Evolutionary conservation across 2,797 vertebrate genomes (phyloP).

Genomic region (Arnoldichthys spilopterus): DNA sequence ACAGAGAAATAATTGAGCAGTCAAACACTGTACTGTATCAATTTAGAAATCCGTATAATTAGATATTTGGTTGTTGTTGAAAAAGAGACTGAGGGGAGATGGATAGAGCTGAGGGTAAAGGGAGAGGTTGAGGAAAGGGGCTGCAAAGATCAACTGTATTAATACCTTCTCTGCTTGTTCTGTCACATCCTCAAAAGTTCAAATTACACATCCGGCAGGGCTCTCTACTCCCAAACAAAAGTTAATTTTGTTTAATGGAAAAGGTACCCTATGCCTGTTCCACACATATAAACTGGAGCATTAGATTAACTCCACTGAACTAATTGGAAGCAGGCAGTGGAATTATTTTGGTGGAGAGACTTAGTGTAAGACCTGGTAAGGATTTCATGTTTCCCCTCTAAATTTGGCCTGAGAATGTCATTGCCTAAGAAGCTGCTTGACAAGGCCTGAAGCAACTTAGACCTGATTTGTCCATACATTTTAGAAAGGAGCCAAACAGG

Average conservation of each 20-base stretch:
- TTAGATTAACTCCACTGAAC: constrained; percentile 82
- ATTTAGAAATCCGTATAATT: constrained; percentile 19
- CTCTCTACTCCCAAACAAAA: constrained; percentile 82
- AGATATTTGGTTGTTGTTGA: constrained; percentile 7
- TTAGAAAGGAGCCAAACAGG: constrained; percentile 19
- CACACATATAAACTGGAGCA: constrained; percentile 80
- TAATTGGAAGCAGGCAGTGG: constrained; percentile 85
- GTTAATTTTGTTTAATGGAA: constrained; percentile 86
- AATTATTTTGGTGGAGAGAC: constrained; percentile 66
- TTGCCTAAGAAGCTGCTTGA: constrained; percentile 32
- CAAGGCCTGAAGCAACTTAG: constrained; percentile 21
- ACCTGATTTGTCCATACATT: constrained; percentile 37
- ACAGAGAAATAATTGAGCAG: neutral
- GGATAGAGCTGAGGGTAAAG: constrained; percentile 21
- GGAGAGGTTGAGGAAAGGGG: constrained; percentile 58
- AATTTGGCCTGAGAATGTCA: constrained; percentile 45
- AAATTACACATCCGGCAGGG: constrained; percentile 80
- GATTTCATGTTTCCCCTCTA: constrained; percentile 35
- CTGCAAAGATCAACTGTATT: constrained; percentile 75
- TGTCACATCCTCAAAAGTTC: constrained; percentile 83
- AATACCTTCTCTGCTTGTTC: constrained; percentile 80
- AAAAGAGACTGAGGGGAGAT: constrained; percentile 49
- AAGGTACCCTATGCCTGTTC: constrained; percentile 78
- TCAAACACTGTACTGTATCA: neutral
- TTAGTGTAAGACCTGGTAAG: constrained; percentile 63